Evolutionary conservation across 2,888 invertebrate genomes (phyloP), one percentile per base, ranked within the genome.

Genomic region (Meteorus colon): DNA sequence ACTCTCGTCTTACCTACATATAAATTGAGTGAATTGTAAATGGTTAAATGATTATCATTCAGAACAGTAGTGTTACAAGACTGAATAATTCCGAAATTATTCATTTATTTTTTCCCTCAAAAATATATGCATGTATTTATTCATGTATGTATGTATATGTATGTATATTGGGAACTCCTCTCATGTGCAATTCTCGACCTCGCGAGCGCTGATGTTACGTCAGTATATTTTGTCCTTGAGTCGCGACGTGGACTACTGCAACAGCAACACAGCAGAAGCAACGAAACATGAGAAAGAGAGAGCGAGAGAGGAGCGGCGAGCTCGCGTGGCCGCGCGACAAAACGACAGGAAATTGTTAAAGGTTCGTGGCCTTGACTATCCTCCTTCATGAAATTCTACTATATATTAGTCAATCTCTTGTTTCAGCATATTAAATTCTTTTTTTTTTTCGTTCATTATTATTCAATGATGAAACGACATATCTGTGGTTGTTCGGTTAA

Each of bases 271-370:
- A 51, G 10, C 34, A 16, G 16, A 48, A 48, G 48, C 48, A 48
- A 48, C n/a, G n/a, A 48, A 16, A n/a, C 48, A 16, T 19, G 65
- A 63, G 37, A 45, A 48, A 65, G 37, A 62, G 71, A 27, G 62
- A 66, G 65, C 51, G 31, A 34, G 59, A 59, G 71, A 66, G 65
- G 12, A 48, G 71, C 45, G 71, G 67, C 75, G 72, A 8, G 55
- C 19, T 55, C 75, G 71, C 62, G 73, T 62, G 73, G 67, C 63
- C 62, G 66, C 62, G 76, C 72, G 67, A 67, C 73, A 75, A 51
- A 80, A 76, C 74, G 78, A 77, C 78, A 81, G 78, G 80, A 79
- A 79, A 81, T 79, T 78, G 77, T 80, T 77, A 68, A 73, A 69
- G 73, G 74, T 74, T 63, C 62, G 74, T 70, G 81, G 76, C 81